Base-by-base conservation (phyloP, 2,797 vertebrate genomes). In the Antrozous pallidus region DNA sequence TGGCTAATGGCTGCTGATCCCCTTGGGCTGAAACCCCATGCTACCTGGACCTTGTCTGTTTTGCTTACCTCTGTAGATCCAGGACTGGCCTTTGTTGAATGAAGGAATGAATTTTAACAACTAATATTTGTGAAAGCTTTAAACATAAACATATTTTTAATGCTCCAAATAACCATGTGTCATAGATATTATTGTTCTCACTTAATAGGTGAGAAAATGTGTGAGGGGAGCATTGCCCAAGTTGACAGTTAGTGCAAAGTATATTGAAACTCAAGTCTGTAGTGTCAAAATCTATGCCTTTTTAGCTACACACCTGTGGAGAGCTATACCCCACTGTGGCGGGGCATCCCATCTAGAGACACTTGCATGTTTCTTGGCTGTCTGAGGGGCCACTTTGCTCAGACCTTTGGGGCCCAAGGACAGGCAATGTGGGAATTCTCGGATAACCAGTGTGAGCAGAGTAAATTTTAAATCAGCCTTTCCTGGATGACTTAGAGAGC, bases 391-490 rank as follows among this genome's bases (percentile, higher is more conserved):
- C 78, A 78, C 54, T 88, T 88, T 58, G 79, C 63, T 95, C 12
- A 69, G 80, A 84, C 10, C 70, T 92, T 85, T 54, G 40, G 86
- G 82, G 40, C 75, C 63, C 17, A 79, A 63, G 45, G 54, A 54
- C 33, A 67, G 49, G 87, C 45, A 69, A 74, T 78, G 49, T 58
- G 56, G 69, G 56, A 73, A 78, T 88, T 92, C 58, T 65, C 67
- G 94, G 80, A 81, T 82, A 74, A 82, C 42, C 49, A 47, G 47
- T 36, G 22, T 71, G 67, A 8, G 8, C 31, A 73, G 83, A 71
- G 47, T 81, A 36, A 87, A 95, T 93, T 95, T 91, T 95, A 95
- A 95, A 89, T 95, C 85, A 82, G 88, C 92, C 82, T 93, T 96
- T 96, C 56, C 78, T 94, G 63, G 77, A 87, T 95, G 63, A 90